A percentile compares a stretch with the other conserved stretches of the same genome.
Evolutionary conservation across 2,113 vertebrate species (phyloP).

Genomic region (Aphyosemion australe): DNA sequence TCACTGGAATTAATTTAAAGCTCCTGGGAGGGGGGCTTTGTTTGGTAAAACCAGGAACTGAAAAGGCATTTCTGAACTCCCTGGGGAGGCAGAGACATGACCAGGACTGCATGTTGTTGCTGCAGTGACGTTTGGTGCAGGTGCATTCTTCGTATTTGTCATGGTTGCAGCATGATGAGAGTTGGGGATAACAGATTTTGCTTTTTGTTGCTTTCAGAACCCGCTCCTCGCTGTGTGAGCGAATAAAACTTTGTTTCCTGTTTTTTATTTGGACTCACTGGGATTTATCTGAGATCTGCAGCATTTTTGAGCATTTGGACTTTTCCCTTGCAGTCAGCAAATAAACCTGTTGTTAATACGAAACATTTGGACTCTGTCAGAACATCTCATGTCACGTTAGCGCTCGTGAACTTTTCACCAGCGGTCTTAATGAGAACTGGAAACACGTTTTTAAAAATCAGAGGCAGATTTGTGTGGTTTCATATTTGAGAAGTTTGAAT

Average conservation of each 20-base stretch:
- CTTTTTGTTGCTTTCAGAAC: not conserved
- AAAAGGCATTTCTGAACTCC: slow-evolving; percentile 52
- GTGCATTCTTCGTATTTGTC: slow-evolving; percentile 14
- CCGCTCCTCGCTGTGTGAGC: slow-evolving; percentile 15
- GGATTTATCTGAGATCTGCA: slow-evolving; percentile 1
- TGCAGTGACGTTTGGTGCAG: slow-evolving; percentile 32
- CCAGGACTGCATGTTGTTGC: slow-evolving; percentile 32
- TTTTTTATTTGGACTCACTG: not conserved
- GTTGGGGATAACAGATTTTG: slow-evolving; percentile 2
- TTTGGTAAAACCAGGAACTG: slow-evolving; percentile 62
- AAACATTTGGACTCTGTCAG: slow-evolving; percentile 39
- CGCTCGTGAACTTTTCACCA: slow-evolving; percentile 11
- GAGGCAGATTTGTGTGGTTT: slow-evolving; percentile 49
- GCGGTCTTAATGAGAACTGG: slow-evolving; percentile 56
- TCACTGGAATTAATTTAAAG: slow-evolving; percentile 60
- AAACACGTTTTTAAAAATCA: slow-evolving; percentile 44
- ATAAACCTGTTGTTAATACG: slow-evolving; percentile 15
- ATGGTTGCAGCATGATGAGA: slow-evolving; percentile 20
- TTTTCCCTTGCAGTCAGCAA: not conserved
- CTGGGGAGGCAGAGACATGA: slow-evolving; percentile 33
- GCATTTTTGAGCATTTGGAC: slow-evolving; percentile 2
- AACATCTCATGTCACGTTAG: slow-evolving; percentile 9
- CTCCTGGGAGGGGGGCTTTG: slow-evolving; percentile 53
- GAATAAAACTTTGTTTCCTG: slow-evolving; percentile 8
- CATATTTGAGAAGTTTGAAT: slow-evolving; percentile 43